Evolutionary conservation across 2,888 invertebrate species (phyloP), one percentile per base, ranked within the genome.

Genomic region (Polyommatus iphigenia): DNA sequence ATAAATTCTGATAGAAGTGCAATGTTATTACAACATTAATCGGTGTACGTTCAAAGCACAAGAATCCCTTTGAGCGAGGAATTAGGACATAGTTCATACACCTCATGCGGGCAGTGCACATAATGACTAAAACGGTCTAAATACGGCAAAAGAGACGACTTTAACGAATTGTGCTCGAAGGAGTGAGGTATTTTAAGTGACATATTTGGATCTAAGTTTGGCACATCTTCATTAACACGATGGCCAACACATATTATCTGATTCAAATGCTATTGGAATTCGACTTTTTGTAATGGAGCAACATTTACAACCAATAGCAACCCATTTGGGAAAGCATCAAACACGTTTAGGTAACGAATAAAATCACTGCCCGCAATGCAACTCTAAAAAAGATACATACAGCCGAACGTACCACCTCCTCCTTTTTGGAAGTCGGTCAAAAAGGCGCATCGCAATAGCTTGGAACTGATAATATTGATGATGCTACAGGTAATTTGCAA

Each of bases 1-100:
- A 62, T 24, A 67, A 29, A 29, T 29, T 67, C 15, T 29, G 29
- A 29, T 24, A 32, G 1, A 10, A 67, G 24, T 29, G 13, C 24
- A 32, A 67, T 67, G 20, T 29, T 67, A 67, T 67, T 67, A 67
- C 67, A 67, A 67, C 62, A 67, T 67, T 67, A 67, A 67, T 67
- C 67, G 15, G 29, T 67, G 67, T 6, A 67, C 29, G 32, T 62
- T 62, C 62, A 62, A 67, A 67, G 32, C 32, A 5, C 67, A 67
- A 67, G 67, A 67, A 67, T 67, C 67, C 67, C 67, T 67, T 67
- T 67, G 67, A 67, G 67, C 67, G 18, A 67, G 29, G 18, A 67
- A 67, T 67, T 67, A 67, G 67, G 29, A 6, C 29, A 18, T 67
- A 24, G 24, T 62, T 62, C 62, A 32, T 32, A 29, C 67, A 67